Base-by-base conservation (phyloP, 2,797 vertebrate species). In the Cichlasoma orientale region DNA sequence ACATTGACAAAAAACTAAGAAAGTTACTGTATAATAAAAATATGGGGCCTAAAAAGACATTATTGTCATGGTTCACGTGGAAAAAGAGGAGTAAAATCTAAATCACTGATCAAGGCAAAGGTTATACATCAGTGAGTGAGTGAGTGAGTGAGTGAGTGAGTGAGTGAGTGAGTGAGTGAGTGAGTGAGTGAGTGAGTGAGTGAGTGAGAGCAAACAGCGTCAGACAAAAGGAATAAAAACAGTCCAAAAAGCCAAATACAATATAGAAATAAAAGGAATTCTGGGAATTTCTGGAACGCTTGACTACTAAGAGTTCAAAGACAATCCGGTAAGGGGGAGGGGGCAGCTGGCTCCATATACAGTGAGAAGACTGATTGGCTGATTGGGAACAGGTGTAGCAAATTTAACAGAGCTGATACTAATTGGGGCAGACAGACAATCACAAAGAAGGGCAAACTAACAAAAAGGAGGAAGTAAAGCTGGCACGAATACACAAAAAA, bases 191-290 rank as follows among this genome's bases (percentile, higher is more conserved):
- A n/a, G n/a, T n/a, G n/a, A n/a, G n/a, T n/a, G n/a, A n/a, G n/a
- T 5, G 38, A 41, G 38, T 63, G 59, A 63, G 59, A 25, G 59
- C 8, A 18, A 63, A 44, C 8, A 44, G 21, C 25, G 13, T 23
- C 36, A 18, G 21, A 23, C 36, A 63, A 18, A 63, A 44, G 23
- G 38, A 21, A 63, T 4, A 63, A 63, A 47, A 63, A 7, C 10
- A 21, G 16, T 1, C 4, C 0, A 0, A 63, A 44, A 27, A 11
- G 38, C 21, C 44, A 47, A 2, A 47, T 47, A 18, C 44, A 18
- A 41, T 12, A 25, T 18, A 6, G 36, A 63, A 44, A 63, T 5
- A 44, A 13, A 63, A 66, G 14, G 38, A 47, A 41, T 23, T 63
- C 59, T 44, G 38, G 21, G 36, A 63, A 25, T 25, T 63, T 14